Evolutionary conservation across 2,888 invertebrate genomes (phyloP).

Genomic region (Eilema caniola): DNA sequence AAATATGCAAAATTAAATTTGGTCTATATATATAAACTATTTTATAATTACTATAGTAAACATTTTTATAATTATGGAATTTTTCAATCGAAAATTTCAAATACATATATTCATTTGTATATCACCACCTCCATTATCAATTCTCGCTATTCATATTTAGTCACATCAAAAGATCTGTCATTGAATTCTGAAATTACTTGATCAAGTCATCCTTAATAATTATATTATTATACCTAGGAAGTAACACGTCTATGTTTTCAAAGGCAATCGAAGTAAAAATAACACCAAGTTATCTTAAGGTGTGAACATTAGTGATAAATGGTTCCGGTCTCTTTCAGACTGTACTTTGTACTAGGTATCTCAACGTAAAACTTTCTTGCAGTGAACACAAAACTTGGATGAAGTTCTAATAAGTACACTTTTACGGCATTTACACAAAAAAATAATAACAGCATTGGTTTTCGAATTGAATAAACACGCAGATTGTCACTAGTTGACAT

Average conservation of each 20-base stretch:
- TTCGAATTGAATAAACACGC: too few species aligned
- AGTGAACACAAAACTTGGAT: neutral
- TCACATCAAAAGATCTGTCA: neutral
- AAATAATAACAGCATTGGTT: too few species aligned
- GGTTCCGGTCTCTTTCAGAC: constrained; percentile 5
- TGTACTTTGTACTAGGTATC: neutral
- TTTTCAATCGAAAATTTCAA: too few species aligned
- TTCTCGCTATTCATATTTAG: neutral
- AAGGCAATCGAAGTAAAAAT: constrained; percentile 3
- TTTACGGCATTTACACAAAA: too few species aligned
- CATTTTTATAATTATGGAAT: too few species aligned
- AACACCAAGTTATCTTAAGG: neutral
- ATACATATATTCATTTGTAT: neutral
- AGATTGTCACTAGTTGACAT: too few species aligned
- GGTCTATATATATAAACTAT: too few species aligned
- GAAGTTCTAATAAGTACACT: too few species aligned
- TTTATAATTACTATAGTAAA: too few species aligned
- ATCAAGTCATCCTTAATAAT: neutral
- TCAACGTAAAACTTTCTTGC: neutral
- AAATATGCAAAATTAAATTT: neutral
- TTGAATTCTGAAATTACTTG: neutral
- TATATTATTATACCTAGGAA: too few species aligned
- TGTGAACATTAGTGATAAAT: constrained; percentile 14
- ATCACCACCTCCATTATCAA: neutral
- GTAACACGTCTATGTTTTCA: constrained; percentile 1